Base-by-base conservation (phyloP, 2,888 invertebrate genomes). In the Formica aserva region DNA sequence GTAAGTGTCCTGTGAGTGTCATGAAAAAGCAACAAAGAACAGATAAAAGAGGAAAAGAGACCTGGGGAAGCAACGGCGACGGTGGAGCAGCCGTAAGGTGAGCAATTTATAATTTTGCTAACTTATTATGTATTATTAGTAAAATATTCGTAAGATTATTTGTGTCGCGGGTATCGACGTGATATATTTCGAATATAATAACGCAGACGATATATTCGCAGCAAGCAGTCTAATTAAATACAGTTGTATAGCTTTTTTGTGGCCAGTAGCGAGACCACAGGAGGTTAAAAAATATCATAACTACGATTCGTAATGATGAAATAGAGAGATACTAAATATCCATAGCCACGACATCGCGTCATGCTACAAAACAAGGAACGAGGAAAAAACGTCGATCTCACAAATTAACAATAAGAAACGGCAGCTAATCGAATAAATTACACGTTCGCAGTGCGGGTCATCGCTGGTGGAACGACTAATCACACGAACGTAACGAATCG, bases 401-500 rank as follows among this genome's bases (percentile, higher is more conserved):
- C 55, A 13, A 62, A 71, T 69, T 62, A 48, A 48, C 5, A 1
- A 48, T 48, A 87, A 88, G 86, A 90, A 88, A 86, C 83, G 52
- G 84, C 83, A 71, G 89, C 90, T 92, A 91, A 93, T 92, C 89
- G 92, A 92, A 93, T 90, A 92, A 93, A 91, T 91, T 92, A 91
- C 91, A 91, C 91, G 91, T 89, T 92, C 88, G 86, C 82, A 89
- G 88, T 88, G 45, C 32, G 76, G 89, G 62, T n/a, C 87, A 87
- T 88, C 85, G 77, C 65, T 82, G 82, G 65, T 85, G 85, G 26
- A 77, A 15, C 77, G 41, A 57, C 55, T 69, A 82, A 82, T 85
- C 69, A 82, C 83, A 74, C 71, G 85, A 78, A 85, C 91, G 88
- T 88, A 78, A 84, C 90, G 85, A 91, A 91, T 92, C 86, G 81